These are phyloP conservation scores for Mesorhabditis sp. DNA, from an alignment of 2,888 invertebrate species.

Conservation along the genomic window DNA sequence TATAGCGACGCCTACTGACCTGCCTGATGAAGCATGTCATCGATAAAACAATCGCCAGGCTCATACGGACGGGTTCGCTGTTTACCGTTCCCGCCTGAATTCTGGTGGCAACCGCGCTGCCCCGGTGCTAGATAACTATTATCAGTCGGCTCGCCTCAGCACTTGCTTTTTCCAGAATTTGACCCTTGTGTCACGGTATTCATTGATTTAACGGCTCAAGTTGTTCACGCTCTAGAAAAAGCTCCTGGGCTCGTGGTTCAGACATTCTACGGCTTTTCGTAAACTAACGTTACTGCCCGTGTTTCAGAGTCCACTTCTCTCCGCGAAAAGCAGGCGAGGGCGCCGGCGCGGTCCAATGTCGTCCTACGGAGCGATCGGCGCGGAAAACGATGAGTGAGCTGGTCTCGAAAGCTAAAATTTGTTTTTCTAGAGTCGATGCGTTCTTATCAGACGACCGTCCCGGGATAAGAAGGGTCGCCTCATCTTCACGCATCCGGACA, in stretches of 20 bases:
- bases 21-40: not conserved
- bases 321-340: not conserved
- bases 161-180: constrained; percentile 1
- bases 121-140: not conserved
- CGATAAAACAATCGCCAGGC: not conserved
- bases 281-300: not conserved
- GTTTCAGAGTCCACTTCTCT: constrained; percentile 2
- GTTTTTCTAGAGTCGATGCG: not conserved
- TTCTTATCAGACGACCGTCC: constrained; percentile 4
- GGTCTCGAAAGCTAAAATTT: not conserved
- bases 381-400: constrained; percentile 35
- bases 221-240: too few relatives aligned
- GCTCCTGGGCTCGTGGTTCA: too few relatives aligned
- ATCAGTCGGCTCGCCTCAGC: not conserved
- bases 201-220: too few relatives aligned
- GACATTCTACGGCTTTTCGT: too few relatives aligned
- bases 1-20: too few relatives aligned
- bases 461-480: not conserved
- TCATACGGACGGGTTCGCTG: not conserved
- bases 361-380: constrained; percentile 43
- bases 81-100: too few relatives aligned
- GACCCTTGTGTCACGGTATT: too few relatives aligned
- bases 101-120: too few relatives aligned
- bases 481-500: not conserved
- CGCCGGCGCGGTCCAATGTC: constrained; percentile 21